These are phyloP conservation scores for Rhabdornis inornatus DNA, from an alignment of 2,113 vertebrate genomes.

Conservation along the genomic window DNA sequence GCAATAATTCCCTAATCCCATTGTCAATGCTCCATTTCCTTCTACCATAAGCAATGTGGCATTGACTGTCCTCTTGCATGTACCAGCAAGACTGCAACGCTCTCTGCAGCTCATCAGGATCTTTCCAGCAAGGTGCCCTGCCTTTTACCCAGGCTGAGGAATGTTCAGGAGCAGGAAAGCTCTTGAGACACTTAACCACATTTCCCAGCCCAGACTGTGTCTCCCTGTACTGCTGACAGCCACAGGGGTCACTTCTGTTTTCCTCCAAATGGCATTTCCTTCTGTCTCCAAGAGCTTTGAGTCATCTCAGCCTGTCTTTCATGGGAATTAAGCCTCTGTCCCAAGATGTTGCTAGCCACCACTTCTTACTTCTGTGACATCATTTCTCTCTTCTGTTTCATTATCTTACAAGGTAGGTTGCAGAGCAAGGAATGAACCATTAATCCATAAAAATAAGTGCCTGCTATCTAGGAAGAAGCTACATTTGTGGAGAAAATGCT, in stretches of 20 bases:
- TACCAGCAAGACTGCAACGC: background rate
- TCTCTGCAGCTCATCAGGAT: background rate
- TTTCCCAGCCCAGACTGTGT: background rate
- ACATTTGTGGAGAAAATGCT: background rate
- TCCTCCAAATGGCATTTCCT: background rate
- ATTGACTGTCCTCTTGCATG: background rate
- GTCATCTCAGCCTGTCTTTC: background rate
- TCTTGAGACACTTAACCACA: background rate
- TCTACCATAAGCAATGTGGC: background rate
- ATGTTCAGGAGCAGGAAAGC: background rate
- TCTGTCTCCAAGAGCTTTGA: background rate
- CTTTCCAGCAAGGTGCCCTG: background rate
- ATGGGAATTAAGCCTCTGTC: background rate
- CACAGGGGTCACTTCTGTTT: background rate
- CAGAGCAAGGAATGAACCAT: background rate
- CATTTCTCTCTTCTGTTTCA: background rate
- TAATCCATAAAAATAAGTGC: background rate
- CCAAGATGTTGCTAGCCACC: background rate
- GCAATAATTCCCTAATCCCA: background rate
- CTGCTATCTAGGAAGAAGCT: background rate
- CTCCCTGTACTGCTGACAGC: background rate
- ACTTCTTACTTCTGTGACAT: background rate
- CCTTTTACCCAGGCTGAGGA: background rate
- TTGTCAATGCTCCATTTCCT: conserved; percentile 2
- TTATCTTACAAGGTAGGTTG: background rate